Evolutionary conservation across 2,888 invertebrate genomes (phyloP).

Genomic region (Apotomis capreana): DNA sequence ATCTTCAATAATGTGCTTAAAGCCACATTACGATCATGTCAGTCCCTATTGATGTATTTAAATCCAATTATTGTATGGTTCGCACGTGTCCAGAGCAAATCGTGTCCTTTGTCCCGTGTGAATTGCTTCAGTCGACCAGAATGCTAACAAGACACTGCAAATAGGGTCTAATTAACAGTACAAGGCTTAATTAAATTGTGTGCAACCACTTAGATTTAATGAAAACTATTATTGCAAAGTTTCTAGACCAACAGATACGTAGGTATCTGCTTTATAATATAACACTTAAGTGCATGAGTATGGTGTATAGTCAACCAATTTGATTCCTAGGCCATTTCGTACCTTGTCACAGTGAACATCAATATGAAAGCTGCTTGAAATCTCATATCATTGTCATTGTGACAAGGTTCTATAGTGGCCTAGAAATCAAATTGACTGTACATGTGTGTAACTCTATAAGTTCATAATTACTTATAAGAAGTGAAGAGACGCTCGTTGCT

Average conservation of each 20-base stretch:
- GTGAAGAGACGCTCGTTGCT: no score
- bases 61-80: constrained; percentile 14
- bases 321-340: no score
- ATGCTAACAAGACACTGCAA: constrained; percentile 34
- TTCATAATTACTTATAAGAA: no score
- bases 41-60: constrained; percentile 26
- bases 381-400: no score
- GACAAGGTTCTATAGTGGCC: no score
- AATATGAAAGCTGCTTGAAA: no score
- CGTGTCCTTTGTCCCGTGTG: constrained; percentile 32
- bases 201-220: not conserved
- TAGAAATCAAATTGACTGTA: no score
- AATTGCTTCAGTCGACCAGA: constrained; percentile 30
- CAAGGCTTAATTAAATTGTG: constrained; percentile 25
- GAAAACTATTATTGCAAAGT: not conserved
- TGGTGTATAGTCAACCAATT: no score
- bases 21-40: not conserved
- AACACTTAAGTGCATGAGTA: no score
- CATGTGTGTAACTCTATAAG: no score
- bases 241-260: not conserved
- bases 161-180: constrained; percentile 33
- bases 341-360: no score
- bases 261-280: no score
- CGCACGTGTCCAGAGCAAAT: constrained; percentile 20
- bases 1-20: not conserved